Percentiles rank a stretch among this genome's conserved stretches.
These are phyloP conservation scores for Zaprionus taronus DNA, from an alignment of 1,140 invertebrate genomes.

Conservation along the genomic window DNA sequence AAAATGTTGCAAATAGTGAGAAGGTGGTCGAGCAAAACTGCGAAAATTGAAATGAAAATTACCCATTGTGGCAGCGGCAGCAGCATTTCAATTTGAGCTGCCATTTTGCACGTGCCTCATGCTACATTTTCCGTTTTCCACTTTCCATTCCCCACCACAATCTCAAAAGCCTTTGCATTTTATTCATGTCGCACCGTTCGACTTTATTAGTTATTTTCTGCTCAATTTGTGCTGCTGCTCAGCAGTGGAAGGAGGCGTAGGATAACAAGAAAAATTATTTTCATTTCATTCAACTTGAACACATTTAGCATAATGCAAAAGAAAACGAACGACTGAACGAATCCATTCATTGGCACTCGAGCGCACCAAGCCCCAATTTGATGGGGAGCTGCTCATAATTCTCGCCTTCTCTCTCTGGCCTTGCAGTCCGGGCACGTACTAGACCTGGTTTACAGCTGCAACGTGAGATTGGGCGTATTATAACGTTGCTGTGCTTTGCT, in stretches of 20 bases:
- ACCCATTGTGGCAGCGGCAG: constrained; percentile 75
- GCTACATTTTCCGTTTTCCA: constrained; percentile 15
- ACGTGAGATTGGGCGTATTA: constrained; percentile 1
- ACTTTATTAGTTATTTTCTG: constrained; percentile 84
- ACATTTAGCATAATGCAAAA: constrained; percentile 65
- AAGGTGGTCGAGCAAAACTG: constrained; percentile 20
- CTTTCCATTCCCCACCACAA: not conserved
- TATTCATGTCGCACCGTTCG: constrained; percentile 77
- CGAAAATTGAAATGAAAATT: constrained; percentile 84
- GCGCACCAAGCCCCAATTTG: constrained; percentile 31
- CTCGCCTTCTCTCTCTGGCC: constrained; percentile 17
- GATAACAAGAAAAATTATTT: constrained; percentile 84
- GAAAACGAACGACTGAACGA: constrained; percentile 23
- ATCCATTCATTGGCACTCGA: constrained; percentile 60
- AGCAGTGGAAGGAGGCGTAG: constrained; percentile 50
- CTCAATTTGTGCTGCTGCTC: constrained; percentile 71
- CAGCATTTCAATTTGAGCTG: constrained; percentile 75
- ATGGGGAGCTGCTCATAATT: constrained; percentile 22
- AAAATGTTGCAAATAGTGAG: constrained; percentile 45
- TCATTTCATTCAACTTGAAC: constrained; percentile 83
- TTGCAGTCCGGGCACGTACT: constrained; percentile 42
- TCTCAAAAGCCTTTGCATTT: constrained; percentile 48
- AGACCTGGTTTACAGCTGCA: constrained; percentile 26
- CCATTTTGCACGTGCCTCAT: constrained; percentile 75
- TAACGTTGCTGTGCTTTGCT: not conserved